These are phyloP conservation scores for Xanthorhoe spadicearia DNA, from an alignment of 2,888 invertebrate species.

Conservation along the genomic window DNA sequence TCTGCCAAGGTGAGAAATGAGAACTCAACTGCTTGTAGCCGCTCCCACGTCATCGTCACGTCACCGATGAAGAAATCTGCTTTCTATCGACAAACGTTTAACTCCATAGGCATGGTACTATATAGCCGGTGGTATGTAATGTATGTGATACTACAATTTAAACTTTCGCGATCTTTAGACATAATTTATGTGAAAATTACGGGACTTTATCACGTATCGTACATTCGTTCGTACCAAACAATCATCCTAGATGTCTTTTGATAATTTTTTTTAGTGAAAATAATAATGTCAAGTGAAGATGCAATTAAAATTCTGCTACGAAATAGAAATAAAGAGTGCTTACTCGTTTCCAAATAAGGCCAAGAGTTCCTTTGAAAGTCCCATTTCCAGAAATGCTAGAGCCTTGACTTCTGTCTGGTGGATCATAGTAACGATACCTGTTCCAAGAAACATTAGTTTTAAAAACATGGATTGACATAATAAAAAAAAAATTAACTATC, in stretches of 20 bases:
- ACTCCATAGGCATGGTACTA: no score
- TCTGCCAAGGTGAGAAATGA: slow-evolving; percentile 91
- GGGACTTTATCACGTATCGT: no score
- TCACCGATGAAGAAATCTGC: slow-evolving; percentile 91
- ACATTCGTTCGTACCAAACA: no score
- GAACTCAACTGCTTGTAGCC: slow-evolving; percentile 89
- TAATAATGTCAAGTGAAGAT: background rate
- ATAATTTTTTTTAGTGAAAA: background rate
- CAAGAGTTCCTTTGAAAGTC: slow-evolving; percentile 89
- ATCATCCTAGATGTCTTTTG: no score
- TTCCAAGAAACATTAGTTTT: background rate
- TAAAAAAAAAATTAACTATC: no score
- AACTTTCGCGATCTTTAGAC: no score
- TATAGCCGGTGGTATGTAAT: no score
- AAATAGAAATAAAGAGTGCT: slow-evolving; percentile 37
- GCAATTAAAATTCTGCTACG: background rate
- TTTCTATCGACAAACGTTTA: slow-evolving; percentile 67
- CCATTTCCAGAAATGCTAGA: slow-evolving; percentile 86
- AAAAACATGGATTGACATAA: background rate
- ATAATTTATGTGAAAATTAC: no score
- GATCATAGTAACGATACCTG: slow-evolving; percentile 89
- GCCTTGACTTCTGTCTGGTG: slow-evolving; percentile 89
- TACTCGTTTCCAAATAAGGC: slow-evolving; percentile 88
- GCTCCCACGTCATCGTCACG: slow-evolving; percentile 89
- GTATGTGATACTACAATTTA: no score